A percentile compares a stretch with the other conserved stretches of the same genome.
These are phyloP conservation scores for Etheostoma cragini DNA, from an alignment of 2,113 vertebrate species.

Conservation along the genomic window DNA sequence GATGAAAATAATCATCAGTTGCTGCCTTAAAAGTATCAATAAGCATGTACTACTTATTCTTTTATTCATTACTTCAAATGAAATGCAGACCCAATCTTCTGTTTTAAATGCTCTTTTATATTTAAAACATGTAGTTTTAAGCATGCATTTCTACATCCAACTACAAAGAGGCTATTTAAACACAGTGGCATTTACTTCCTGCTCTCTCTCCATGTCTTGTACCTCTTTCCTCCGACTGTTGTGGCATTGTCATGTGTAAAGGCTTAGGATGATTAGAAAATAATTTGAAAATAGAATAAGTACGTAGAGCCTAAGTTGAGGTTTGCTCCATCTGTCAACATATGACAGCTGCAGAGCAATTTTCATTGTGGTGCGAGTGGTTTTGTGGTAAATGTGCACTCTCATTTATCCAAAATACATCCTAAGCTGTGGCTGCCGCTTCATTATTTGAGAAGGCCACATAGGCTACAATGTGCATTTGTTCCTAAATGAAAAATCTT, in stretches of 20 bases:
- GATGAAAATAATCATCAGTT: background rate
- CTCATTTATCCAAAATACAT: slow-evolving; percentile 83
- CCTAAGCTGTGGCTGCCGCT: slow-evolving; percentile 78
- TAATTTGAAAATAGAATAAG: slow-evolving; percentile 85
- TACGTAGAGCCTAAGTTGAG: slow-evolving; percentile 76
- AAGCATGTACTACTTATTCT: background rate
- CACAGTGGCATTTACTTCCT: slow-evolving; percentile 52
- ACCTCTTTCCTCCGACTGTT: slow-evolving; percentile 56
- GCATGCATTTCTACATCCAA: slow-evolving; percentile 6
- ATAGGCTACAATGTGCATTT: slow-evolving; percentile 75
- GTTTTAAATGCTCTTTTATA: slow-evolving; percentile 15
- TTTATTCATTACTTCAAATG: background rate
- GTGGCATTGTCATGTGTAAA: slow-evolving; percentile 79
- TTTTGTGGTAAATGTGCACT: slow-evolving; percentile 81
- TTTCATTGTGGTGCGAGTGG: slow-evolving; percentile 82
- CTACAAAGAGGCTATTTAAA: slow-evolving; percentile 35
- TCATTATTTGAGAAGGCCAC: slow-evolving; percentile 76
- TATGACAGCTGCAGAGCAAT: slow-evolving; percentile 82
- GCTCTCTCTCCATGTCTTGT: slow-evolving; percentile 43
- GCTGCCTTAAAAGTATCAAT: background rate
- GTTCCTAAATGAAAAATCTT: slow-evolving; percentile 75
- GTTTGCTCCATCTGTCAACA: slow-evolving; percentile 81
- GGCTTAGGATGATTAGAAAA: slow-evolving; percentile 83
- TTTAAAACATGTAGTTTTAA: background rate
- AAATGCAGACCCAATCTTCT: background rate